Base-by-base conservation (phyloP, 2,113 vertebrate genomes). In the Tenebrosternarchus preto region DNA sequence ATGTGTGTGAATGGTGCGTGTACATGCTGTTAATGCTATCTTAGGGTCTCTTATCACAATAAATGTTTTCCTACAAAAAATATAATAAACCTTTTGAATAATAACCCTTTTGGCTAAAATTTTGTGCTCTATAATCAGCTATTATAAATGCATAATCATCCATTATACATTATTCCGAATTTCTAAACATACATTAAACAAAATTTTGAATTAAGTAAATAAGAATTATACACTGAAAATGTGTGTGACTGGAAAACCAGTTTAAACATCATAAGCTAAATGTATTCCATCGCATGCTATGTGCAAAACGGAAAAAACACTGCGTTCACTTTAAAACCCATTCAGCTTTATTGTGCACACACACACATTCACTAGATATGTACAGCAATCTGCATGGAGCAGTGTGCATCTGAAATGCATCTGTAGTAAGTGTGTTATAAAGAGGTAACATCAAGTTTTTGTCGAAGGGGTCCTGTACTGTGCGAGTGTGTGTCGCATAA, bases 321-420 rank as follows among this genome's bases (percentile, higher is more conserved):
- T 36, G 33, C 6, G 33, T 6, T 36, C 33, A 36, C 6, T 4
- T 36, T 36, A 36, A 3, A 64, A 27, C 19, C 22, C 20, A 59
- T 2, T 5, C 3, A 1, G 6, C n/a, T 90, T 89, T 88, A 91
- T 86, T 90, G 46, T 87, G 56, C 86, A 61, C 68, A 71, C 86
- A 61, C 68, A 71, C 82, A 90, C 81, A 86, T 85, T 87, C 83
- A 87, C 33, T 82, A 71, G 77, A 70, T 69, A 83, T 77, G 66
- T 82, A 75, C 63, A 86, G 57, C 33, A 80, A 75, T 82, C 68
- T 76, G 82, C 76, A 73, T 84, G 74, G 78, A 80, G 66, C 87
- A 17, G 56, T 77, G 73, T 76, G 46, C 69, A 36, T 46, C 15
- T 68, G 80, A 80, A 36, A 0, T 68, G 27, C 27, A 16, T 67